Conservation (phyloP, 2,888 invertebrate genomes). For the Megamerina dolium region DNA sequence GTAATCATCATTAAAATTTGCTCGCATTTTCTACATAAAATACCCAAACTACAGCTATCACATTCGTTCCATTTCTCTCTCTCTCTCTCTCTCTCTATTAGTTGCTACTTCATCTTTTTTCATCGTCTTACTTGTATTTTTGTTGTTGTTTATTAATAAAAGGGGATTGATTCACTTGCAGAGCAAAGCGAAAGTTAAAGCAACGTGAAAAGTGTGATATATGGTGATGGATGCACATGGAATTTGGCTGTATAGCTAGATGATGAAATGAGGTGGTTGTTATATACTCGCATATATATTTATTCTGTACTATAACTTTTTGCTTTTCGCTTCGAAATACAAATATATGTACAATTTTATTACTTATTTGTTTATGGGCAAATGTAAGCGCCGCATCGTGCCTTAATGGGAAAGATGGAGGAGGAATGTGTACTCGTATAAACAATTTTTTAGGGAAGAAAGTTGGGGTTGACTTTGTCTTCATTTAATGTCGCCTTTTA, state of each 20-base stretch:
- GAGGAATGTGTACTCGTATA: not conserved
- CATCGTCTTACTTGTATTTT: too few relatives aligned
- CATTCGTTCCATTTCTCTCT: too few relatives aligned
- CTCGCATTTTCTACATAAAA: slow-evolving; percentile 12
- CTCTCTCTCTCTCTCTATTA: too few relatives aligned
- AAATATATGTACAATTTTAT: too few relatives aligned
- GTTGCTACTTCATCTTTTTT: too few relatives aligned
- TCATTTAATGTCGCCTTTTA: not conserved
- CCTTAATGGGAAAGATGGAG: not conserved
- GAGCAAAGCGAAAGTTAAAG: too few relatives aligned
- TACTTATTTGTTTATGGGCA: too few relatives aligned
- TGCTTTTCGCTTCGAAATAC: not conserved
- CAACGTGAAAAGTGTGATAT: too few relatives aligned
- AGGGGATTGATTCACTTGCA: too few relatives aligned
- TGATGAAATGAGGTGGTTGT: not conserved
- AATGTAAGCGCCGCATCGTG: too few relatives aligned
- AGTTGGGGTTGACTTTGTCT: not conserved
- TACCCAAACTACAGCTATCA: too few relatives aligned
- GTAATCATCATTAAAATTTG: slow-evolving; percentile 24
- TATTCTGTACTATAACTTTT: not conserved
- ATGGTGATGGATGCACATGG: not conserved
- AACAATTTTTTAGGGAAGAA: too few relatives aligned
- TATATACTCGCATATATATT: not conserved
- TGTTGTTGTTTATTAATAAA: slow-evolving; percentile 4
- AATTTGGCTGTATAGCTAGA: not conserved